phyloP scores from a whole-genome alignment of 2,888 invertebrate genomes.

The Papilio demoleus region DNA sequence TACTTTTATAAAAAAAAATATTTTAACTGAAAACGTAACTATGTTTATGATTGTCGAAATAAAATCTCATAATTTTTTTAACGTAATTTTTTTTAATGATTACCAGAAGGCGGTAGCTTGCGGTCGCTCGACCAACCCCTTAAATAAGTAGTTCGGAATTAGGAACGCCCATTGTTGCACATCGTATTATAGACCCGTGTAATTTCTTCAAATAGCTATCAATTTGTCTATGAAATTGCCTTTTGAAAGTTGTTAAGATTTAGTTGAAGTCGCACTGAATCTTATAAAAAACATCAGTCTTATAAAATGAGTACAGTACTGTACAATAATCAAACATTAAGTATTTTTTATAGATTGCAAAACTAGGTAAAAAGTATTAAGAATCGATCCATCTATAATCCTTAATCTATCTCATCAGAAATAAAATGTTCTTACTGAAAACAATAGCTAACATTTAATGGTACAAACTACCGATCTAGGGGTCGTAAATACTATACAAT shows the following conservation, averaged over 20 bases:
- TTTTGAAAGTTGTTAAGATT: conserved; percentile 44
- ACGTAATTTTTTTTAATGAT: conserved; percentile 29
- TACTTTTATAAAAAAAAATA: no score
- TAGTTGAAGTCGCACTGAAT: background rate
- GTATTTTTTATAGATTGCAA: no score
- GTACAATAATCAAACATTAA: no score
- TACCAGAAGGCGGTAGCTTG: conserved; percentile 47
- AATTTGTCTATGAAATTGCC: conserved; percentile 66
- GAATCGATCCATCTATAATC: no score
- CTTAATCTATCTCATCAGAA: no score
- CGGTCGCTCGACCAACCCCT: conserved; percentile 64
- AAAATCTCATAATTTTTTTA: background rate
- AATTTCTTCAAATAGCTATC: conserved; percentile 71
- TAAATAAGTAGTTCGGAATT: conserved; percentile 59
- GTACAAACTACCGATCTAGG: no score
- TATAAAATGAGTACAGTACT: no score
- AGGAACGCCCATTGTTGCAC: conserved; percentile 69
- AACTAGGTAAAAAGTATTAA: no score
- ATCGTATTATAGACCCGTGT: conserved; percentile 65
- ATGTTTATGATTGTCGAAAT: background rate
- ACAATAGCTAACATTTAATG: no score
- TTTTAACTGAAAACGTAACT: background rate
- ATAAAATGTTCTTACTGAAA: no score
- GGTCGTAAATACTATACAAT: no score
- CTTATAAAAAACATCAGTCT: background rate